Percentiles rank a stretch among this genome's conserved stretches.
Evolutionary conservation across 2,797 vertebrate species (phyloP).

Genomic region (Manis crassicaudata): DNA sequence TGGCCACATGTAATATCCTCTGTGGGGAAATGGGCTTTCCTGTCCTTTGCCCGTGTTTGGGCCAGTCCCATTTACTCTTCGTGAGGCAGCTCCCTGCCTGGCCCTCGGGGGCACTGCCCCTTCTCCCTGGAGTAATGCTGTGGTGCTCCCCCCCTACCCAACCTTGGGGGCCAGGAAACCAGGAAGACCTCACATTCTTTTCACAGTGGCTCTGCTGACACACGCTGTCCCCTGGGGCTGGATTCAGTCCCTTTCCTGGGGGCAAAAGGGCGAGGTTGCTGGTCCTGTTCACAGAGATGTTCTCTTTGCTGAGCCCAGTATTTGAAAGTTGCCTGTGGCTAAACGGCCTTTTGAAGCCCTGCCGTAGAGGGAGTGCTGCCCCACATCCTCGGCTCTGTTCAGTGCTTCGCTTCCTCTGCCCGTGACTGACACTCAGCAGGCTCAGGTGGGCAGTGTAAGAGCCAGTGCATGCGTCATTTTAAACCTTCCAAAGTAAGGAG

Average conservation of each 20-base stretch:
- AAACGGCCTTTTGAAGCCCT: background rate
- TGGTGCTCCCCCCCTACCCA: background rate
- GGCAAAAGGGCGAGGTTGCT: background rate
- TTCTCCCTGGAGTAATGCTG: background rate
- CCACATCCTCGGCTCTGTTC: background rate
- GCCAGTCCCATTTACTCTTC: background rate
- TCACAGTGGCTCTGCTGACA: background rate
- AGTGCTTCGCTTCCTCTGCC: background rate
- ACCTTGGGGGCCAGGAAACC: background rate
- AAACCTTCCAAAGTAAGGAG: background rate
- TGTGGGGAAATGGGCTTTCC: background rate
- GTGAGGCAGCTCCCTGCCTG: background rate
- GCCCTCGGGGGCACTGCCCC: background rate
- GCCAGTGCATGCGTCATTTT: no score
- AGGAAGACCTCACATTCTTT: background rate
- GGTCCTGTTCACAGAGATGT: background rate
- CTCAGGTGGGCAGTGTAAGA: background rate
- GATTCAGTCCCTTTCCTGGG: background rate
- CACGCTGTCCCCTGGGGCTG: rapidly evolving
- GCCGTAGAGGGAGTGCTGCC: background rate
- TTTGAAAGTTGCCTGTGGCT: background rate
- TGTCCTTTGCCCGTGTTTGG: background rate
- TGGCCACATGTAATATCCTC: background rate
- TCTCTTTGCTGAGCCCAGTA: background rate
- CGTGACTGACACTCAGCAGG: background rate